Base-by-base conservation (phyloP, 2,888 invertebrate species). In the Petrophora chlorosata region DNA sequence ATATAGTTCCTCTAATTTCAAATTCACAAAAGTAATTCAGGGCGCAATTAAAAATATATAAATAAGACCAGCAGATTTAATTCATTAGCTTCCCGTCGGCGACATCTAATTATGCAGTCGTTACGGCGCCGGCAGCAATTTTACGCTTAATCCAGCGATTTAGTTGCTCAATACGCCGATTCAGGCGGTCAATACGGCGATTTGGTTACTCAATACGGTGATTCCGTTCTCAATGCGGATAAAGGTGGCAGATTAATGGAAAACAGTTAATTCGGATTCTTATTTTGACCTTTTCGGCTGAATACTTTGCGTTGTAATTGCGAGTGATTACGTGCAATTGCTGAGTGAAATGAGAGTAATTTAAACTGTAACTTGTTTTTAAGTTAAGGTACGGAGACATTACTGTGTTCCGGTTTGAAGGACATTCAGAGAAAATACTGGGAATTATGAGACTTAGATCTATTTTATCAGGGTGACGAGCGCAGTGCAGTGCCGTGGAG, bases 81-180 rank as follows among this genome's bases (percentile, higher is more conserved):
- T 57, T 57, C 56, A 59, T 56, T 53, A 48, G 41, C 29, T 26
- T 28, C 25, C 40, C 34, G 40, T 44, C 32, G 51, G 45, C 43
- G 46, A 49, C 53, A 61, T 59, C 70, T 68, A 61, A 72, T 70
- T 70, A 71, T 48, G 61, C 59, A 68, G 60, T 72, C 66, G 73
- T 74, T 72, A 71, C 63, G 61, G 54, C 51, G 55, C 56, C 59
- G 51, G 51, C 56, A 53, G 53, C 64, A 53, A 64, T 69, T 70
- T 70, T 50, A 63, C 58, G 61, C 55, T 60, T 71, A 73, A 72
- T 74, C 68, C 63, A 38, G 61, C 67, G 28, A 28, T 28, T 28
- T 28, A 13, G 15, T 17, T 32, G 32, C 32, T 32, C 17, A 17
- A 32, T 32, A 9, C 32, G 17, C 3, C 25, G 25, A 25, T 25